Conservation (phyloP, 2,888 invertebrate genomes). For the Eupithecia exiguata region DNA sequence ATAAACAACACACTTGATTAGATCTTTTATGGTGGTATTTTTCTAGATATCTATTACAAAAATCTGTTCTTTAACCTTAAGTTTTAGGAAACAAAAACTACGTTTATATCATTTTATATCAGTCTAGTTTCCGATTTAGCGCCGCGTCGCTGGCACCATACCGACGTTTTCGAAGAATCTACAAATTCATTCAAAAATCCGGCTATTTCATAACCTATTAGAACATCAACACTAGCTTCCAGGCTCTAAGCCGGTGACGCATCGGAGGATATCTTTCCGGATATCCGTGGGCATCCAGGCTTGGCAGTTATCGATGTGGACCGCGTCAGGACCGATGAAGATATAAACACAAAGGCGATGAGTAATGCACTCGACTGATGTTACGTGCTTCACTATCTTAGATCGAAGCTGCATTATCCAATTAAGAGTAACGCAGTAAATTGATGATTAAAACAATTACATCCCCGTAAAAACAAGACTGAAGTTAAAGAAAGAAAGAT, state of each 20-base stretch:
- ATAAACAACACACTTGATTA: background rate
- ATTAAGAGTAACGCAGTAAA: background rate
- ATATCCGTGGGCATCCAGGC: constrained; percentile 65
- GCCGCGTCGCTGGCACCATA: background rate
- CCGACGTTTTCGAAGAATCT: background rate
- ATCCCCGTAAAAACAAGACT: background rate
- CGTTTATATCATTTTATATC: background rate
- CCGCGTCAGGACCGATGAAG: constrained; percentile 39
- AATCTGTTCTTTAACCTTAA: background rate
- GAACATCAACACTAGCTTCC: constrained; percentile 12
- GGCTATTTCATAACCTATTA: constrained; percentile 22
- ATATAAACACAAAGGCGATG: constrained; percentile 40
- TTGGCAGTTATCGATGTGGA: constrained; percentile 75
- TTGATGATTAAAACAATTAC: background rate
- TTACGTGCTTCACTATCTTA: background rate
- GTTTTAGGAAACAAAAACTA: background rate
- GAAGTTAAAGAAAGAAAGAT: background rate
- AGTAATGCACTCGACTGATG: constrained; percentile 38
- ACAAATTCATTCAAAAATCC: background rate
- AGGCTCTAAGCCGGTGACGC: constrained; percentile 63
- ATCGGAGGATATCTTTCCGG: constrained; percentile 73
- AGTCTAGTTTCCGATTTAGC: background rate
- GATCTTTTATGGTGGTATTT: no score
- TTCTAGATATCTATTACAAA: no score
- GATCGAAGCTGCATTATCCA: background rate